phyloP scores from a whole-genome alignment of 2,797 vertebrate species.

The Muscicapa striata region DNA sequence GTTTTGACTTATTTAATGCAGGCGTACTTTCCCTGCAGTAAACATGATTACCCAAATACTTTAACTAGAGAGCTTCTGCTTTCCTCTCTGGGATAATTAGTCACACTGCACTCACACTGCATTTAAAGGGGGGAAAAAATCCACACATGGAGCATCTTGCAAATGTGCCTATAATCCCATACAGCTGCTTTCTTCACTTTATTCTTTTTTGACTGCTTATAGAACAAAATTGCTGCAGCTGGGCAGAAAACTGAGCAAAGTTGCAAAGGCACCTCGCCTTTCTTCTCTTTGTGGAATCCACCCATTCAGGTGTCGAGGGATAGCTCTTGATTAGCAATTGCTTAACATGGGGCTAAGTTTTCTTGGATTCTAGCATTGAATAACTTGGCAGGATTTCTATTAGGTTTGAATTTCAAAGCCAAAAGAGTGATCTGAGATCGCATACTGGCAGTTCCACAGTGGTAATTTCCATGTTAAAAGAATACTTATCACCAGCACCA shows the following conservation, averaged over 20 bases:
- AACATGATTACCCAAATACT: constrained; percentile 83
- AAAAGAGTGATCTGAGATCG: constrained; percentile 77
- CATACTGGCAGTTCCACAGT: constrained; percentile 76
- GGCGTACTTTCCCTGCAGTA: constrained; percentile 79
- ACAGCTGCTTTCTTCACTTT: constrained; percentile 75
- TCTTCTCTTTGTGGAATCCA: constrained; percentile 55
- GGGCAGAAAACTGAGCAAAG: constrained; percentile 67
- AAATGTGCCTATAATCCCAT: constrained; percentile 73
- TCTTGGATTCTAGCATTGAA: constrained; percentile 72
- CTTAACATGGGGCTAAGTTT: constrained; percentile 67
- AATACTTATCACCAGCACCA: constrained; percentile 75
- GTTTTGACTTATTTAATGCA: constrained; percentile 86
- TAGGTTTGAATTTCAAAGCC: constrained; percentile 77
- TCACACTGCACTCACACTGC: constrained; percentile 77
- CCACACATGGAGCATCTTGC: constrained; percentile 73
- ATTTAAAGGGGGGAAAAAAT: constrained; percentile 55
- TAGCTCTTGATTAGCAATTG: constrained; percentile 57
- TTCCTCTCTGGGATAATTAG: constrained; percentile 78
- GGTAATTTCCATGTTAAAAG: constrained; percentile 78
- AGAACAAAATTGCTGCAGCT: constrained; percentile 63
- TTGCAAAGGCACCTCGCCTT: constrained; percentile 45
- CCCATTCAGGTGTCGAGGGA: constrained; percentile 27
- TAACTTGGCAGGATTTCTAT: constrained; percentile 75
- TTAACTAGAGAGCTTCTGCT: constrained; percentile 80
- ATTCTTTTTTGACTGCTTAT: constrained; percentile 66